Conservation (phyloP, 2,797 vertebrate genomes). For the Onychomys torridus region DNA sequence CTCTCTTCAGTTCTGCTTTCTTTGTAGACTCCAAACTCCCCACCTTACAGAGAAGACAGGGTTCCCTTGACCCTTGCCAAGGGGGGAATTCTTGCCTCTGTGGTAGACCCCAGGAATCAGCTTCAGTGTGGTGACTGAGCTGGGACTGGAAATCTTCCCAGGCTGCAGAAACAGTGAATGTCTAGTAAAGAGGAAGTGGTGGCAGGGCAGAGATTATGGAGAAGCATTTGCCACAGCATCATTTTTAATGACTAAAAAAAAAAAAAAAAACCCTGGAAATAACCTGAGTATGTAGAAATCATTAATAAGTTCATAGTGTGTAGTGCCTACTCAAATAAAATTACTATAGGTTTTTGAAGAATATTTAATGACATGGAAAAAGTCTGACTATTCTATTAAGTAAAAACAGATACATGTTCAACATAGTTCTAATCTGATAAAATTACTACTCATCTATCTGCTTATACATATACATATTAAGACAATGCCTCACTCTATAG, state of each 20-base stretch:
- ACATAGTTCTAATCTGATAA: conserved; percentile 26
- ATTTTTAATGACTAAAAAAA: not conserved
- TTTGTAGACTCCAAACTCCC: conserved; percentile 14
- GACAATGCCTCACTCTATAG: not conserved
- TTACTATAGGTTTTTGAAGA: not conserved
- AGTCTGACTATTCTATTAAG: not conserved
- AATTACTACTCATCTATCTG: not conserved
- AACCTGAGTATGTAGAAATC: conserved; percentile 26
- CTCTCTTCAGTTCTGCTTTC: not conserved
- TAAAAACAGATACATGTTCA: not conserved
- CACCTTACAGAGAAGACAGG: not conserved
- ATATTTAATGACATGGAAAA: conserved; percentile 5
- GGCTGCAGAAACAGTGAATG: not conserved
- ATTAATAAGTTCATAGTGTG: not conserved
- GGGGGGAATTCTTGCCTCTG: not conserved
- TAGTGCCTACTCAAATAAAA: not conserved
- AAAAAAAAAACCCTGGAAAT: conserved; percentile 2
- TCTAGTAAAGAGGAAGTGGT: not conserved
- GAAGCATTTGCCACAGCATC: not conserved
- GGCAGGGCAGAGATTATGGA: not conserved
- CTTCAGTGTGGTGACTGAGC: not conserved
- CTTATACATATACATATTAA: not conserved
- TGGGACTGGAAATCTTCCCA: not conserved
- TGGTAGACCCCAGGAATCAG: not conserved
- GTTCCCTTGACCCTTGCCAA: not conserved